Evolutionary conservation across 2,888 invertebrate species (phyloP).

Genomic region (Steinernema carpocapsae): DNA sequence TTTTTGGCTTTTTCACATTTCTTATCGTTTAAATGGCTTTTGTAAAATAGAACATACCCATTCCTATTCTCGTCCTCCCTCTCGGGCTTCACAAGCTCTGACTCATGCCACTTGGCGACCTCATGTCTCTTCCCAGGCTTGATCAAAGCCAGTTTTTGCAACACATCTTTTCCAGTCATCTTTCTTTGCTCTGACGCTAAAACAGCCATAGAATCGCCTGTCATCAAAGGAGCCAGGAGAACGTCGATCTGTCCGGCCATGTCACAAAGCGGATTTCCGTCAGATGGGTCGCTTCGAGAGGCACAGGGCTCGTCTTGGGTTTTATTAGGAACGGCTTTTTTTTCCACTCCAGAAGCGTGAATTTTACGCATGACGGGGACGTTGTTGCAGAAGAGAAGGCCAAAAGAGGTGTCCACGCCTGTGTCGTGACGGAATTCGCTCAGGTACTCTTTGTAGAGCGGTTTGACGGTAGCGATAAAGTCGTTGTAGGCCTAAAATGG

Average conservation of each 20-base stretch:
- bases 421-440: constrained; percentile 40
- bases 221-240: constrained; percentile 76
- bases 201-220: constrained; percentile 57
- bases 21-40: neutral
- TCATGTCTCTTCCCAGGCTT: constrained; percentile 30
- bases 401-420: constrained; percentile 1
- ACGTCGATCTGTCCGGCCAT: constrained; percentile 75
- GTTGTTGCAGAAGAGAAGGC: constrained; percentile 18
- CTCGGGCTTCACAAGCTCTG: neutral
- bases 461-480: constrained; percentile 42
- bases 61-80: constrained; percentile 6
- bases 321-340: constrained; percentile 71
- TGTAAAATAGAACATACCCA: too few species aligned
- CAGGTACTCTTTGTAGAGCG: constrained; percentile 78
- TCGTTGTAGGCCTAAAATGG: constrained; percentile 1
- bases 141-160: constrained; percentile 48
- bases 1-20: neutral
- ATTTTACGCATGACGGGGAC: constrained; percentile 76
- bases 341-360: constrained; percentile 85
- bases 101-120: constrained; percentile 9
- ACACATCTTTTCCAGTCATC: constrained; percentile 56
- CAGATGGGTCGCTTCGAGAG: constrained; percentile 76
- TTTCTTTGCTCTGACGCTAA: constrained; percentile 56
- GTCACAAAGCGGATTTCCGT: constrained; percentile 71
- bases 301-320: constrained; percentile 74